phyloP scores from a whole-genome alignment of 2,888 invertebrate genomes.

The Andrena haemorrhoa region DNA sequence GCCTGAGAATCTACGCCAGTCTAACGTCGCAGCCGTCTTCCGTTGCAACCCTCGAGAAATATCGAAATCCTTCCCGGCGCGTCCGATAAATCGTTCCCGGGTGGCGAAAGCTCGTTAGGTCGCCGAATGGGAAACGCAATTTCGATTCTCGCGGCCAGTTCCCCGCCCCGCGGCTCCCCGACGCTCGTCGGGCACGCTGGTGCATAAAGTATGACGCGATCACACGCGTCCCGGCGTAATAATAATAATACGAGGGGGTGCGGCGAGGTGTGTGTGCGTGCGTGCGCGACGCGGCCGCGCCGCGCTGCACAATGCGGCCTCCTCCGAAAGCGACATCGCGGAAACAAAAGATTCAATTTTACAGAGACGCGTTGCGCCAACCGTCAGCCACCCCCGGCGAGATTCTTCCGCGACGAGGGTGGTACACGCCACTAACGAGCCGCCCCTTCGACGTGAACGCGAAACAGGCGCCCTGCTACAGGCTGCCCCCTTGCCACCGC shows the following conservation, averaged over 20 bases:
- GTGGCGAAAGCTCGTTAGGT: background rate
- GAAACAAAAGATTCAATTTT: slow-evolving; percentile 67
- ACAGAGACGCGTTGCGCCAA: slow-evolving; percentile 41
- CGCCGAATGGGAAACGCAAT: background rate
- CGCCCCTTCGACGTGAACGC: slow-evolving; percentile 47
- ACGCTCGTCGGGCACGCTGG: background rate
- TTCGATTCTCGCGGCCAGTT: slow-evolving; percentile 4
- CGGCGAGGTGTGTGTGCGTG: background rate
- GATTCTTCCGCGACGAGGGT: slow-evolving; percentile 23
- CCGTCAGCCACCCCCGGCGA: slow-evolving; percentile 4
- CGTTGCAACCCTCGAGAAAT: too few species aligned
- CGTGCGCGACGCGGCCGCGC: background rate
- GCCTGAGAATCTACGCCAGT: too few species aligned
- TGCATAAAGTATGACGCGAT: slow-evolving; percentile 38
- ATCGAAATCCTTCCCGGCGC: too few species aligned
- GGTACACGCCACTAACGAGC: slow-evolving; percentile 60
- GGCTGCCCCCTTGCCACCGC: background rate
- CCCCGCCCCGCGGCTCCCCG: background rate
- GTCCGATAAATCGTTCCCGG: background rate
- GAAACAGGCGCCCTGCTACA: slow-evolving; percentile 31
- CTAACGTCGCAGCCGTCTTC: too few species aligned
- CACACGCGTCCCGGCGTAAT: slow-evolving; percentile 6
- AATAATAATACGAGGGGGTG: slow-evolving; percentile 23
- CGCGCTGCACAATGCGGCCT: slow-evolving; percentile 37
- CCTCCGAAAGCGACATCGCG: slow-evolving; percentile 30